Evolutionary conservation across 2,797 vertebrate genomes (phyloP).

Genomic region (Syndactyla subalaris): DNA sequence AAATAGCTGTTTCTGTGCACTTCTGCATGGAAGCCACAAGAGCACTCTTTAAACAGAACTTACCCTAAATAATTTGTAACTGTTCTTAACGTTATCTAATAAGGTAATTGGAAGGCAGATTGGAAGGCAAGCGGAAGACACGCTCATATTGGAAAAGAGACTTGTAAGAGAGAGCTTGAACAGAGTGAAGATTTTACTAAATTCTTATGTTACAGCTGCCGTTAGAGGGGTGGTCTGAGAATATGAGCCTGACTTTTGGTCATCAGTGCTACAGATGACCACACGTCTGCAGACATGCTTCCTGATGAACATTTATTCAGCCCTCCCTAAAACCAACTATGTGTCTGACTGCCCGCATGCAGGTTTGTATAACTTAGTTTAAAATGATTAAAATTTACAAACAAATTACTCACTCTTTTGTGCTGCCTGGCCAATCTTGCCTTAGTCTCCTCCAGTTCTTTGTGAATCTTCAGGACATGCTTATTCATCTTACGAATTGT

Average conservation of each 20-base stretch:
- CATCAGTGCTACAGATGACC: background rate
- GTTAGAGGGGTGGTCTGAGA: background rate
- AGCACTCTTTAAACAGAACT: conserved; percentile 8
- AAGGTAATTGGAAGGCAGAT: background rate
- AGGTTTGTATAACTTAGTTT: background rate
- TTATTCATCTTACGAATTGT: conserved; percentile 99
- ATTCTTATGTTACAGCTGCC: background rate
- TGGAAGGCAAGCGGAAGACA: background rate
- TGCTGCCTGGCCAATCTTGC: conserved; percentile 95
- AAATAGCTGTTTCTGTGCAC: conserved; percentile 59
- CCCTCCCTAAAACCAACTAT: background rate
- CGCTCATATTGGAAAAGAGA: background rate
- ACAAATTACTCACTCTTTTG: conserved; percentile 76
- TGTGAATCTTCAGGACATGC: conserved; percentile 97
- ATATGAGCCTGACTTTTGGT: background rate
- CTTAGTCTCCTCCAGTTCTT: conserved; percentile 95
- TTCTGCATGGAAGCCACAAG: conserved; percentile 54
- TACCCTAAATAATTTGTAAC: background rate
- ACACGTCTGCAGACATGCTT: background rate
- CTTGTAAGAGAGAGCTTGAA: background rate
- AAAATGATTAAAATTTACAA: background rate
- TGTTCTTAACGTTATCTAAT: background rate
- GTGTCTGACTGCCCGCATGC: background rate
- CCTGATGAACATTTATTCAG: background rate
- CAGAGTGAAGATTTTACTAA: background rate